Conservation (phyloP, 2,113 vertebrate genomes). For the Micronycteris hirsuta region DNA sequence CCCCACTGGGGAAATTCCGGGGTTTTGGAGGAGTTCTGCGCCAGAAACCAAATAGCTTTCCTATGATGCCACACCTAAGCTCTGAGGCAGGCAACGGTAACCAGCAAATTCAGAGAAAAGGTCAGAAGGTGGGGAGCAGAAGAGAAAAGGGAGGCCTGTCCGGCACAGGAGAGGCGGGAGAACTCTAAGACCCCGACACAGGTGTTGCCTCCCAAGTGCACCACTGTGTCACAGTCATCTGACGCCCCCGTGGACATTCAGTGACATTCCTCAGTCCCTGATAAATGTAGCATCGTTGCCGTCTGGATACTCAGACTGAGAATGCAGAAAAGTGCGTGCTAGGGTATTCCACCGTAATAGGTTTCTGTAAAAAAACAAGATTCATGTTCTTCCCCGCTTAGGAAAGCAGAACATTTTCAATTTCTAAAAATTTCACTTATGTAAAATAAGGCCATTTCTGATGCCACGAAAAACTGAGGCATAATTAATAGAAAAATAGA, state of each 20-base stretch:
- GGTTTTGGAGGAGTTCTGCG: not conserved
- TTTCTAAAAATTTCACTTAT: not conserved
- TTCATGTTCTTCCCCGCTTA: not conserved
- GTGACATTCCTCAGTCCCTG: not conserved
- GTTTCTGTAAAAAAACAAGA: not conserved
- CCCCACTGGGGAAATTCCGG: not conserved
- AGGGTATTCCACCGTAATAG: not conserved
- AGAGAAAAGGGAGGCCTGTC: not conserved
- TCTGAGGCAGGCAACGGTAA: not conserved
- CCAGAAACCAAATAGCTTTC: not conserved
- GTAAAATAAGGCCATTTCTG: not conserved
- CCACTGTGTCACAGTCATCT: rapidly evolving
- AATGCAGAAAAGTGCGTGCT: not conserved
- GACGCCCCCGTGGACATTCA: not conserved
- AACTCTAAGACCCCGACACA: not conserved
- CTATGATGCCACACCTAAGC: not conserved
- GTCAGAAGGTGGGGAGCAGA: not conserved
- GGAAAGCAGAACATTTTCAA: not conserved
- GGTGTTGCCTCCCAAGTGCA: not conserved
- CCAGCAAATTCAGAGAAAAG: not conserved
- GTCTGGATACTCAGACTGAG: not conserved
- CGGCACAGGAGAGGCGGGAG: not conserved
- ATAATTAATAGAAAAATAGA: not conserved
- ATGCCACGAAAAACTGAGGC: not conserved
- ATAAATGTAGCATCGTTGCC: not conserved